Evolutionary conservation across 1,140 invertebrate species (phyloP).

Genomic region (Aplysia californica): DNA sequence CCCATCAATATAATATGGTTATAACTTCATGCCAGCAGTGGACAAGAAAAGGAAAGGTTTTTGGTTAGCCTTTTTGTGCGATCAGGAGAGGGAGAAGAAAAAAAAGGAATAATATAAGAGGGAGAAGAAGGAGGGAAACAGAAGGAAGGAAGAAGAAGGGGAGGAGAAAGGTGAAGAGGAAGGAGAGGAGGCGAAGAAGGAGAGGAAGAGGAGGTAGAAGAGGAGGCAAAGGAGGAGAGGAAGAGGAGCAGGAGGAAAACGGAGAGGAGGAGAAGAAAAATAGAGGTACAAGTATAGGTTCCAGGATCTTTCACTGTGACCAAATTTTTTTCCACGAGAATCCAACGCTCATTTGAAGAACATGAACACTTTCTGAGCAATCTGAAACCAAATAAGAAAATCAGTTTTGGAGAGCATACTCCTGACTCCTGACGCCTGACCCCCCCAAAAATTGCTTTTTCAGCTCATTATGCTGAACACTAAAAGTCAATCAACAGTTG

Average conservation of each 20-base stretch:
- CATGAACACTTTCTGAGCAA: conserved; percentile 1
- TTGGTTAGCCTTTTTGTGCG: too few species aligned
- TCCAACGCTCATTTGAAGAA: too few species aligned
- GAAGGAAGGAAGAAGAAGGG: not conserved
- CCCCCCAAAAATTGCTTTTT: not conserved
- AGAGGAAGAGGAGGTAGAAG: not conserved
- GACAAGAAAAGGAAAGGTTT: too few species aligned
- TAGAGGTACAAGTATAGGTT: not conserved
- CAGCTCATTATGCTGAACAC: too few species aligned
- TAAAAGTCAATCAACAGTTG: too few species aligned
- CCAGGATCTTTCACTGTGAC: too few species aligned
- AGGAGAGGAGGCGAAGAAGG: not conserved
- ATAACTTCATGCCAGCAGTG: not conserved
- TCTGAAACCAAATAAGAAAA: not conserved
- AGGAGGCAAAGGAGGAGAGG: not conserved
- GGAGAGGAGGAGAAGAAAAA: not conserved
- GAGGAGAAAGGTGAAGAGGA: not conserved
- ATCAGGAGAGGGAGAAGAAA: not conserved
- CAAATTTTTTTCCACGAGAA: too few species aligned
- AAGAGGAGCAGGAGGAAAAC: conserved; percentile 1
- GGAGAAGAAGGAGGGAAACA: not conserved
- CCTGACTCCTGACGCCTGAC: not conserved
- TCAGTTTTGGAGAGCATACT: not conserved
- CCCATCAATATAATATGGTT: not conserved
- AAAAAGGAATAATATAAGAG: not conserved